Base-by-base conservation (phyloP, 2,797 vertebrate species). In the Enteromius treurensis region DNA sequence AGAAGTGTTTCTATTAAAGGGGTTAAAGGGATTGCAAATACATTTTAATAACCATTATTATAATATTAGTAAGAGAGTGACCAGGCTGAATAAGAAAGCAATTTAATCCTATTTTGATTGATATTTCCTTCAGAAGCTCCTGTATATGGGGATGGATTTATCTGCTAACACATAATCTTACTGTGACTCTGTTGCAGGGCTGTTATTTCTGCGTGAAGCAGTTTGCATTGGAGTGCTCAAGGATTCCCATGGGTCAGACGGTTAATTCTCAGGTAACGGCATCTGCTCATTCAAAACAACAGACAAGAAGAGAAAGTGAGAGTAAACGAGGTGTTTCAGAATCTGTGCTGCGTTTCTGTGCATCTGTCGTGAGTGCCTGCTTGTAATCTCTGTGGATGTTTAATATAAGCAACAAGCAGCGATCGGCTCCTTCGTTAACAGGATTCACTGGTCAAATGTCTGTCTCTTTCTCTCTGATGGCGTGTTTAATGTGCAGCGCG, bases 141-240 rank as follows among this genome's bases (percentile, higher is more conserved):
- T 53, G 26, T 7, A 21, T 34, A 14, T 21, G 29, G 2, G 5
- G 23, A 71, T 70, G 67, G 45, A 71, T 71, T 9, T 9, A 5
- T 9, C 45, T 53, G n/a, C 2, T 75, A 55, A 55, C 71, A 55
- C 49, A 9, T 0, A 37, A 15, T 60, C 13, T 62, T 23, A 40
- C 37, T 79, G 67, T 73, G 49, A 14, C 23, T 81, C 49, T 83
- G 45, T 80, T 81, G 0, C 87, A 99, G 98, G 98, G 98, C 53
- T 98, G 95, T 91, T 99, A 99, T 92, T 99, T 99, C 93, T 99
- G 97, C 86, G 98, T 99, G 91, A 99, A 98, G 93, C 97, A 99
- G 90, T 99, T 98, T 0, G 98, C 98, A 0, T 92, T 99, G 88
- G 98, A 99, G 90, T 99, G 98, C 92, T 98, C 98, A 0, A 95